phyloP scores from a whole-genome alignment of 1,140 invertebrate genomes.

The Ruditapes philippinarum region DNA sequence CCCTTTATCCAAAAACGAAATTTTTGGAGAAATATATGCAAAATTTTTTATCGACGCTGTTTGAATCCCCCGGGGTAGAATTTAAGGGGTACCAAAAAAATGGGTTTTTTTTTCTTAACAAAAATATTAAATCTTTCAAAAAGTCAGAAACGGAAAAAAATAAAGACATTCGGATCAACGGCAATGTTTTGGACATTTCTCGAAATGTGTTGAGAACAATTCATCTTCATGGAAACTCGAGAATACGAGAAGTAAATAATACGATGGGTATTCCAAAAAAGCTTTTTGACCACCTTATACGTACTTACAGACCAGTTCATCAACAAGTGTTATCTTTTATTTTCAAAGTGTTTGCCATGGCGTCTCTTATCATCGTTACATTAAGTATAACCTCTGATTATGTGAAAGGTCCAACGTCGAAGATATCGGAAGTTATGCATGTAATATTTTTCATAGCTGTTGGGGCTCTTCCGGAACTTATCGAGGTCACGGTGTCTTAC shows the following conservation, averaged over 20 bases:
- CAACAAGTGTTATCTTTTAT: not conserved
- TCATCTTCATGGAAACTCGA: not conserved
- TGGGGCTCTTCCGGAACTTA: constrained; percentile 31
- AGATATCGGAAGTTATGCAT: constrained; percentile 63
- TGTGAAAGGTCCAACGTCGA: not conserved
- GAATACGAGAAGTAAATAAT: not conserved
- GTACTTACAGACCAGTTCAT: constrained; percentile 29
- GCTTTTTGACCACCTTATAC: constrained; percentile 1
- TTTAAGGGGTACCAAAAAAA: no score
- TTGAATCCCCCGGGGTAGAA: no score
- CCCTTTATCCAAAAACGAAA: constrained; percentile 5
- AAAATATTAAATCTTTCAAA: constrained; percentile 1
- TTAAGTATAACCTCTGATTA: not conserved
- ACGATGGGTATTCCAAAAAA: not conserved
- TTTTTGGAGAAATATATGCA: constrained; percentile 25
- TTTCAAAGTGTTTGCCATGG: constrained; percentile 28
- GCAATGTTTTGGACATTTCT: not conserved
- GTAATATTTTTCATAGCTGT: constrained; percentile 56
- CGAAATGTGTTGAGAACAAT: not conserved
- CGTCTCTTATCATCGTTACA: not conserved
- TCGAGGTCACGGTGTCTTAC: not conserved
- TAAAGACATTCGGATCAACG: constrained; percentile 11
- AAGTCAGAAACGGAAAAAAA: not conserved
- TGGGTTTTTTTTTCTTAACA: no score
- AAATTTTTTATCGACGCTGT: no score